Evolutionary conservation across 2,888 invertebrate species (phyloP).

Genomic region (Eutolmus rufibarbis): DNA sequence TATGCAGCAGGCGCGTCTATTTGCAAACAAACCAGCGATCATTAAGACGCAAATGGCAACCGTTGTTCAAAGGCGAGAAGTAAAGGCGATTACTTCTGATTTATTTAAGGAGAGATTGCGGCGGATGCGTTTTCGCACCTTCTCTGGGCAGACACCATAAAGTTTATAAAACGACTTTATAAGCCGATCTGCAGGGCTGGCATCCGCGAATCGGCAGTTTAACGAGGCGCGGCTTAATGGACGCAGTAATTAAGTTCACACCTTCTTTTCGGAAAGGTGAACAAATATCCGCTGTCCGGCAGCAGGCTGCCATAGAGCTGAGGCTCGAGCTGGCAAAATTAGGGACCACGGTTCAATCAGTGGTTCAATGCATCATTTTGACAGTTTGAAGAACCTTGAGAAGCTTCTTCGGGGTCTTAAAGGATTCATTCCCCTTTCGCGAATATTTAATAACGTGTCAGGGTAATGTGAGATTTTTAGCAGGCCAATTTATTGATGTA

Average conservation of each 20-base stretch:
- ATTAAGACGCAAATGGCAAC: conserved; percentile 14
- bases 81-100: conserved; percentile 26
- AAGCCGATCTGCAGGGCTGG: not conserved
- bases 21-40: conserved; percentile 33
- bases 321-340: not conserved
- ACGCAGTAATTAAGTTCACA: conserved; percentile 34
- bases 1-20: conserved; percentile 2
- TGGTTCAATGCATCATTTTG: not conserved
- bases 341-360: conserved; percentile 2
- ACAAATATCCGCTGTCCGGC: not conserved
- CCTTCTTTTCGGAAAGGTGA: conserved; percentile 7
- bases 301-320: not conserved
- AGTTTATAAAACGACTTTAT: conserved; percentile 28
- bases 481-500: not conserved
- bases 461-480: not conserved
- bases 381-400: not conserved
- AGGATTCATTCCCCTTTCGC: not conserved
- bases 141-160: conserved; percentile 9
- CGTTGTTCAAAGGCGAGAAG: conserved; percentile 22
- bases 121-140: conserved; percentile 15
- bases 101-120: conserved; percentile 30
- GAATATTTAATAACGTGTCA: not conserved
- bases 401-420: not conserved
- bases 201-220: conserved; percentile 10
- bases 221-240: conserved; percentile 36